phyloP scores from a whole-genome alignment of 1,140 invertebrate genomes.

The Monochamus saltuarius region DNA sequence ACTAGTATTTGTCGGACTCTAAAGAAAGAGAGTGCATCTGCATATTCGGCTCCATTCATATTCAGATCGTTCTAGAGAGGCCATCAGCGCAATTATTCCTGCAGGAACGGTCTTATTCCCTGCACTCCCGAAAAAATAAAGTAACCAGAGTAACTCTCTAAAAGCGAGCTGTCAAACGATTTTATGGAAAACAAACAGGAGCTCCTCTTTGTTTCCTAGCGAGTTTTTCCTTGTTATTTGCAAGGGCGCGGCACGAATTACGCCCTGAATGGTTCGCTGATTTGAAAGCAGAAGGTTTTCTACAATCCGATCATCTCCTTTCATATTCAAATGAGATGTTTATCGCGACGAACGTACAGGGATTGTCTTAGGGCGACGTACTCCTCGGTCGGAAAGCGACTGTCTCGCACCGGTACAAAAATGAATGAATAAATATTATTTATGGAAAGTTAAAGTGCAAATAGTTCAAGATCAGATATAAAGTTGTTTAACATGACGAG shows the following conservation, averaged over 20 bases:
- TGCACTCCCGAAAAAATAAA: neutral
- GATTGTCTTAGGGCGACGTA: constrained; percentile 18
- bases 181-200: constrained; percentile 27
- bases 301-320: constrained; percentile 25
- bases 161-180: constrained; percentile 17
- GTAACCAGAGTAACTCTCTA: constrained; percentile 14
- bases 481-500: too few relatives aligned
- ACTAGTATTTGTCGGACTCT: too few relatives aligned
- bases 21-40: too few relatives aligned
- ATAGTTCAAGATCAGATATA: too few relatives aligned
- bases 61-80: too few relatives aligned
- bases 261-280: constrained; percentile 22
- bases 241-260: constrained; percentile 17
- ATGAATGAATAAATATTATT: too few relatives aligned
- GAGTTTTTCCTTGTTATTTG: constrained; percentile 29
- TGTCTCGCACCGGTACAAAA: too few relatives aligned
- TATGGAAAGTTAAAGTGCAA: too few relatives aligned
- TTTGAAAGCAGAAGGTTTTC: constrained; percentile 26
- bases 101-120: too few relatives aligned
- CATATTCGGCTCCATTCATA: too few relatives aligned
- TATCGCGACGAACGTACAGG: constrained; percentile 14
- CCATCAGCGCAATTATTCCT: too few relatives aligned
- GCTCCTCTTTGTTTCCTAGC: constrained; percentile 28
- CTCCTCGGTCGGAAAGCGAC: neutral
- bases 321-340: constrained; percentile 24